Base-by-base conservation (phyloP, 2,797 vertebrate species). In the Vultur gryphus region DNA sequence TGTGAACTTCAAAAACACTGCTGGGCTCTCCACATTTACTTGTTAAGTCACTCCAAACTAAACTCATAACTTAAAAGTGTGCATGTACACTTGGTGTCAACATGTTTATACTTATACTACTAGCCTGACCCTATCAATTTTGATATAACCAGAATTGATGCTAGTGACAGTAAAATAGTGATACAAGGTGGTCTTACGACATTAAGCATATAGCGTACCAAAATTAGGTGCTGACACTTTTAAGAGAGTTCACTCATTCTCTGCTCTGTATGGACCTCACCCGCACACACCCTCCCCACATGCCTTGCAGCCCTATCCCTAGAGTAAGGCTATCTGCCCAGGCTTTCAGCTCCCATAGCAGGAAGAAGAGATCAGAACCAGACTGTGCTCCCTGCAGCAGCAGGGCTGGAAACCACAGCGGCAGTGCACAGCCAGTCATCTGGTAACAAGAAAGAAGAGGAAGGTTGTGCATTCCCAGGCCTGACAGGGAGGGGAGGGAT, bases 261-360 rank as follows among this genome's bases (percentile, higher is more conserved):
- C 28, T 58, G 44, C 44, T 44, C 59, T 43, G 51, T 9, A 12
- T 41, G 44, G 57, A 16, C 24, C 55, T 33, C 18, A 44, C 16
- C 24, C 3, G 1, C 3, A 12, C 6, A 20, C 54, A 9, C 18
- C 10, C 48, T 25, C 11, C 11, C 44, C 48, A 16, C 1, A 1
- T 7, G 6, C 18, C 21, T 48, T 16, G 39, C 43, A 52, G 52
- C 13, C 54, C 15, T 24, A 2, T 10, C 15, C 25, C 25, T 13
- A 33, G 4, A 29, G 20, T 1, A 51, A 39, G 39, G 44, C 51
- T 29, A 16, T 10, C 14, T 3, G 3, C n/a, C 15, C 6, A 39
- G n/a, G 17, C n/a, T 33, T 46, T 28, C 44, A 17, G 20, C 46
- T 72, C 20, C 20, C 13, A 37, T 13, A 25, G 61, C 19, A 14